Percentiles rank a stretch among this genome's conserved stretches.
These are phyloP conservation scores for Limosa lapponica DNA, from an alignment of 2,797 vertebrate species.

Conservation along the genomic window DNA sequence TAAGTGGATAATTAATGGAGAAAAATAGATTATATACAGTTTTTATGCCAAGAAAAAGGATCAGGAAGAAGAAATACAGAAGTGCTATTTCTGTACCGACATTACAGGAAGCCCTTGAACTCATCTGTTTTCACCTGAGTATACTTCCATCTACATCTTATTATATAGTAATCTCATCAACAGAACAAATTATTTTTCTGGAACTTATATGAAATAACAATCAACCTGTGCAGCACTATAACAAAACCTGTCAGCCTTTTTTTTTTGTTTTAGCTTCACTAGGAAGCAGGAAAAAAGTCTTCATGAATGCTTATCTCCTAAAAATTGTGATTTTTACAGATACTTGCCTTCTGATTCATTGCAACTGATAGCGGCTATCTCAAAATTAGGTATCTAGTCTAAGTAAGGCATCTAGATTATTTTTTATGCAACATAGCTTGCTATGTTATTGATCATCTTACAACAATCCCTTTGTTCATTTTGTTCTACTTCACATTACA, in stretches of 20 bases:
- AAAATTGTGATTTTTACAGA: neutral
- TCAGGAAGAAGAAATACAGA: neutral
- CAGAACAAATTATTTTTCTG: neutral
- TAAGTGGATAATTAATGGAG: neutral
- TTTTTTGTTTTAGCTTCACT: neutral
- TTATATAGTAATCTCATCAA: neutral
- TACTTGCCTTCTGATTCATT: neutral
- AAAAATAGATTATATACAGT: neutral
- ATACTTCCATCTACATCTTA: neutral
- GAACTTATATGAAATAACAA: neutral
- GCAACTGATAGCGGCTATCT: neutral
- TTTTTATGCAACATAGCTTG: neutral
- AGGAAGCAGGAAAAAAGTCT: neutral
- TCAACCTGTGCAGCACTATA: neutral
- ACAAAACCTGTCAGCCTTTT: neutral
- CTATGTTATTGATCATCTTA: neutral
- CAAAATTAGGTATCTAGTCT: neutral
- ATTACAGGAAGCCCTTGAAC: neutral
- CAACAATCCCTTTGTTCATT: neutral
- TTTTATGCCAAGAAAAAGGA: neutral
- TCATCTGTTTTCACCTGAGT: rapidly evolving
- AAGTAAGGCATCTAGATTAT: neutral
- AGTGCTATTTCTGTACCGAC: neutral
- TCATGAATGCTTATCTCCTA: neutral
- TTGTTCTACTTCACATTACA: neutral